Evolutionary conservation across 2,113 vertebrate genomes (phyloP), one percentile per base, ranked within the genome.

Genomic region (Orcinus orca): DNA sequence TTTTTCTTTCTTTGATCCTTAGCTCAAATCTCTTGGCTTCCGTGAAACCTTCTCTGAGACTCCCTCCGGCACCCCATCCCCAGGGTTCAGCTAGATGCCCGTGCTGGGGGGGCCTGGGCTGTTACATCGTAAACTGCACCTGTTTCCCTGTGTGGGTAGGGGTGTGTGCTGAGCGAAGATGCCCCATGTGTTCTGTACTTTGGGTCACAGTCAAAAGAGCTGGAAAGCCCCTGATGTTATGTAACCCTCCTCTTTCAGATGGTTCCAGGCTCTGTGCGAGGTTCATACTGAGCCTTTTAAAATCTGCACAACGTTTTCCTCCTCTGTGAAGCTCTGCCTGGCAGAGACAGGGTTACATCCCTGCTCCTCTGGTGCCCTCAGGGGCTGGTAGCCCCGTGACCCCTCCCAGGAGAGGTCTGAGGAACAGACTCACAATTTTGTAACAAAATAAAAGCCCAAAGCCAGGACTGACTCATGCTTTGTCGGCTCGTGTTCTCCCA

Each of bases 371-470:
- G 10, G 6, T 33, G 3, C 29, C 41, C 58, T 88, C 1, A 6
- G 74, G 41, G 8, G 58, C 90, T n/a, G 12, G 33, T 5, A 6
- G 33, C 2, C 31, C 8, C 5, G 7, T 6, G 5, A 26, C 15
- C 26, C 31, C 47, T 33, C 4, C 0, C 5, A 53, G 89, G 53
- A 67, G 53, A 73, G 38, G 38, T 25, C 20, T 21, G 62, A 38
- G 6, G 25, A 36, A 33, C 0, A 8, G 76, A 88, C 44, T 62
- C 65, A 29, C 26, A 60, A n/a, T 41, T 92, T 33, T 33, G 33
- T 63, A 73, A 88, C 67, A 67, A 93, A 94, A 81, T 36, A 21
- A 84, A 77, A 88, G 88, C 65, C 38, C 47, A 62, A 81, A 88
- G 47, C 84, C 60, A 62, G 84, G 12, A n/a, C 6, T 0, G 26